Evolutionary conservation across 2,113 vertebrate species (phyloP), one percentile per base, ranked within the genome.

Genomic region (Aramus guarauna): DNA sequence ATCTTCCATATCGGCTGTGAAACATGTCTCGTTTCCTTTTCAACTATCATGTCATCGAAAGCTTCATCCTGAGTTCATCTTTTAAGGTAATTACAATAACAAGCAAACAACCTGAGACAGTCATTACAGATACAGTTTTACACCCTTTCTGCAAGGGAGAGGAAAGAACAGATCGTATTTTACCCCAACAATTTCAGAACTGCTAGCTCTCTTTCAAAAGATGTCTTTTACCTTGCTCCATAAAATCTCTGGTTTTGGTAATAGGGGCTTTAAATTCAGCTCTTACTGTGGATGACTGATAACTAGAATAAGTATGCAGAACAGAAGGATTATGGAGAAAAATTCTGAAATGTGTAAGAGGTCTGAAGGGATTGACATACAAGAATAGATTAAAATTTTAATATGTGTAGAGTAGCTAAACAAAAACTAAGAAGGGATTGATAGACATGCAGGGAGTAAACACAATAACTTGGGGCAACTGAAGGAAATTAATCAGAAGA

Each of bases 301-400:
- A 85, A 79, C 37, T 55, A 47, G 60, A 84, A 84, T 21, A 37
- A 66, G 36, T 24, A 76, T 36, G 53, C 45, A 85, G 80, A 94
- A 79, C n/a, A 84, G 56, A 85, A 84, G 48, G 66, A 95, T 94
- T 94, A 78, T n/a, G 50, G 60, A 87, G 86, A 76, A 96, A 96
- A 92, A 81, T 60, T 76, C 32, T 67, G 77, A 89, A 87, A 92
- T 1, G 4, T 82, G 59, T 55, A 89, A 95, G 59, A 85, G 76
- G 86, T 96, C 96, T 96, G 80, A 92, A 94, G 92, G 73, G 95
- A 96, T 14, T 92, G 86, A 66, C 73, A 37, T 82, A 66, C 43
- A 91, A 91, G 80, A 92, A 87, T 69, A 95, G 71, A 96, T 94
- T 95, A 97, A 96, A 95, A 91, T 73, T 94, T 96, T 97, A 97